Percentiles rank a stretch among this genome's conserved stretches.
Conservation (phyloP, 2,797 vertebrate genomes). For the Platyrinchus mystaceus region DNA sequence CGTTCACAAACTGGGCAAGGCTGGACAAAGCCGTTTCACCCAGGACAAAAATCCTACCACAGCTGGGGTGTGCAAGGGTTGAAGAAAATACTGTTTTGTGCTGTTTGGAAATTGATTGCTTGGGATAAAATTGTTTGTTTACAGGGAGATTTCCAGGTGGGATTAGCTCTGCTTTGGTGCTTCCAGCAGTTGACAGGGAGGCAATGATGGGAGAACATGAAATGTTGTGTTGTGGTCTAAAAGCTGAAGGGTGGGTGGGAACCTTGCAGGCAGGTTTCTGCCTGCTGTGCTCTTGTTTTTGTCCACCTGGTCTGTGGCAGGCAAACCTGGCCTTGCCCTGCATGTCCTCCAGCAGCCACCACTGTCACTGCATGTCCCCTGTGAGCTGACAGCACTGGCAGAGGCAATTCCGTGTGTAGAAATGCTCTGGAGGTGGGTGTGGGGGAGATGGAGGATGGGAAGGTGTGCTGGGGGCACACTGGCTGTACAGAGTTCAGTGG, state of each 20-base stretch:
- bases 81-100: background rate
- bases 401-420: background rate
- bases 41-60: background rate
- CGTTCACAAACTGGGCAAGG: background rate
- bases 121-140: background rate
- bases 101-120: background rate
- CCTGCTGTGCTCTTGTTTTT: background rate
- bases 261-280: background rate
- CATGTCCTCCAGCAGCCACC: background rate
- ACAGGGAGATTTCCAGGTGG: background rate
- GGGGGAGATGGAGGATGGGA: background rate
- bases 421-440: background rate
- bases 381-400: background rate
- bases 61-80: background rate
- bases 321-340: background rate
- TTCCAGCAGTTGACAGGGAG: background rate
- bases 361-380: accelerated
- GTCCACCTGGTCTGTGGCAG: background rate
- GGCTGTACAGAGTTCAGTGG: accelerated
- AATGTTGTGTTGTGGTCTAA: background rate
- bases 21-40: background rate
- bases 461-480: accelerated
- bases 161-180: background rate
- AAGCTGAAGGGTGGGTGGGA: background rate
- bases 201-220: background rate